A percentile compares a stretch with the other conserved stretches of the same genome.
phyloP scores from a whole-genome alignment of 2,888 invertebrate species.

The Cheilosia vernalis region DNA sequence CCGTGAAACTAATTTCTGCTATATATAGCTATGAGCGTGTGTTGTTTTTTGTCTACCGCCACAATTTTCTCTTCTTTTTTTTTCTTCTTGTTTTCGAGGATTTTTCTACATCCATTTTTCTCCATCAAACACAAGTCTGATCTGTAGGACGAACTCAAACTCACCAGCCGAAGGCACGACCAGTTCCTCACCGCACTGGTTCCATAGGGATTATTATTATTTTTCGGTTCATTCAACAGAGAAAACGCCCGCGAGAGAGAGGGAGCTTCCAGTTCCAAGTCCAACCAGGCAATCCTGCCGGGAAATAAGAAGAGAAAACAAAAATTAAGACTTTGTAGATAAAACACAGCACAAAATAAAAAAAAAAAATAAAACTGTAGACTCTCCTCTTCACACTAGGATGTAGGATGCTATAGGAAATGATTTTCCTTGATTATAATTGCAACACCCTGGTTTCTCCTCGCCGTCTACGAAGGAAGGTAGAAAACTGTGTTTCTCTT shows the following conservation, averaged over 20 bases:
- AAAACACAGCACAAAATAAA: constrained; percentile 9
- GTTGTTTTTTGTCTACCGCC: constrained; percentile 26
- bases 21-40: constrained; percentile 4
- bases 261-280: not conserved
- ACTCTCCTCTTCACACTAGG: constrained; percentile 41
- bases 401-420: constrained; percentile 19
- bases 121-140: constrained; percentile 42
- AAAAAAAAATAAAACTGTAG: constrained; percentile 17
- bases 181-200: constrained; percentile 43
- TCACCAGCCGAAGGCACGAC: constrained; percentile 43
- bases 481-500: constrained; percentile 7
- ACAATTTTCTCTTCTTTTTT: constrained; percentile 30
- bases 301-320: constrained; percentile 58
- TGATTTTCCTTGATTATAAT: constrained; percentile 70
- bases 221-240: constrained; percentile 73
- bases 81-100: constrained; percentile 35
- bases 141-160: constrained; percentile 33
- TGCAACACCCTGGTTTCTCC: constrained; percentile 52
- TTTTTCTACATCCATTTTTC: constrained; percentile 65
- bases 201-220: constrained; percentile 73
- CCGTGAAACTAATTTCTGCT: constrained; percentile 62
- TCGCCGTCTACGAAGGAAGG: constrained; percentile 2
- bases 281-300: constrained; percentile 39
- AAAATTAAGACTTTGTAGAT: constrained; percentile 67
- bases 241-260: constrained; percentile 1